Percentiles rank a stretch among this genome's conserved stretches.
Evolutionary conservation across 2,888 invertebrate species (phyloP).

Genomic region (Drosophila limbata): DNA sequence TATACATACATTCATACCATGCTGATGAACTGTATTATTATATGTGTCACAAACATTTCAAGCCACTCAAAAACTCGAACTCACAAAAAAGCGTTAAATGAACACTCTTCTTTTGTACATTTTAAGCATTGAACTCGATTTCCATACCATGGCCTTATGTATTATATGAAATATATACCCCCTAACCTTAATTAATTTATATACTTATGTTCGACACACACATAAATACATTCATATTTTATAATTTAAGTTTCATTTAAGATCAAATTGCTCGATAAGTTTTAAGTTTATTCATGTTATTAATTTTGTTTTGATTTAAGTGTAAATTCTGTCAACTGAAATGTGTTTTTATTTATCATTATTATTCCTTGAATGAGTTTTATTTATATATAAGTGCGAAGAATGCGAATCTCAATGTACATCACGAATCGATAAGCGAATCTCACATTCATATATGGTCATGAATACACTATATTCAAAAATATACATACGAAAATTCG

Average conservation of each 20-base stretch:
- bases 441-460: slow-evolving; percentile 32
- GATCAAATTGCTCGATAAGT: slow-evolving; percentile 62
- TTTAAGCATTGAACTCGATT: slow-evolving; percentile 52
- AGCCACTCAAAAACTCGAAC: neutral
- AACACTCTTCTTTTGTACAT: slow-evolving; percentile 31
- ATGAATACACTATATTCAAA: slow-evolving; percentile 27
- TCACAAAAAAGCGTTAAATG: slow-evolving; percentile 10
- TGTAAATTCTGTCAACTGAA: slow-evolving; percentile 71
- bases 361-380: slow-evolving; percentile 57
- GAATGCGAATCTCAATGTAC: slow-evolving; percentile 74
- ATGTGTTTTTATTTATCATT: slow-evolving; percentile 60
- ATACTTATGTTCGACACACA: slow-evolving; percentile 61
- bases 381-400: slow-evolving; percentile 54
- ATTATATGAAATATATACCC: slow-evolving; percentile 70
- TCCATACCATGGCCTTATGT: slow-evolving; percentile 72
- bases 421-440: slow-evolving; percentile 25
- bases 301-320: slow-evolving; percentile 56
- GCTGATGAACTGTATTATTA: slow-evolving; percentile 66
- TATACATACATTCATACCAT: slow-evolving; percentile 21
- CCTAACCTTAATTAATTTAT: slow-evolving; percentile 60
- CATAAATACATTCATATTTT: slow-evolving; percentile 35
- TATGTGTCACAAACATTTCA: slow-evolving; percentile 66
- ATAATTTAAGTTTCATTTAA: slow-evolving; percentile 62
- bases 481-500: slow-evolving; percentile 28
- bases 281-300: slow-evolving; percentile 49